Conservation (phyloP, 2,797 vertebrate species). For the Linurgus olivaceus region DNA sequence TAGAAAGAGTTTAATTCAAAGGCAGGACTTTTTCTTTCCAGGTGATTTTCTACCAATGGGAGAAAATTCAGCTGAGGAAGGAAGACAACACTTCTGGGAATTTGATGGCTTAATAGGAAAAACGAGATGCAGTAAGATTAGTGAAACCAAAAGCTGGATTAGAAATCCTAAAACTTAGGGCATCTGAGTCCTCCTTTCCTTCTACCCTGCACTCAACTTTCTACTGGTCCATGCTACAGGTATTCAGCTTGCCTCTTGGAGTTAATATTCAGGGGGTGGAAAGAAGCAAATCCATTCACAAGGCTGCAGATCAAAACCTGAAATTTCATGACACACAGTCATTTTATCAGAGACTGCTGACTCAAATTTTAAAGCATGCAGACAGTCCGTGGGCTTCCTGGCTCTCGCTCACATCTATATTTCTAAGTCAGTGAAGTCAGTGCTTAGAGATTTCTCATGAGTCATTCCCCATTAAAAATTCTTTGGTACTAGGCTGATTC, state of each 20-base stretch:
- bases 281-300: background rate
- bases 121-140: background rate
- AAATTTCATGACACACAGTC: background rate
- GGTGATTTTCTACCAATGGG: background rate
- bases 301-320: background rate
- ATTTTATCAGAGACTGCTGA: background rate
- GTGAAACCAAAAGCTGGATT: background rate
- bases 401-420: background rate
- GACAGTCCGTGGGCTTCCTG: background rate
- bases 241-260: background rate
- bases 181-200: background rate
- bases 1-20: background rate
- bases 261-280: background rate
- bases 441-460: background rate
- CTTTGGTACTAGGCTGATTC: background rate
- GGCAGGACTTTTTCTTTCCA: background rate
- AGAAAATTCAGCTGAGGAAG: background rate
- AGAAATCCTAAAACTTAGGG: background rate
- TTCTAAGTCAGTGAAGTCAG: background rate
- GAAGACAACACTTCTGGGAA: background rate
- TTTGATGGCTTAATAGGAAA: background rate
- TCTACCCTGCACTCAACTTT: background rate
- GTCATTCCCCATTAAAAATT: slow-evolving; percentile 17
- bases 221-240: background rate
- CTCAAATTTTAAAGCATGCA: slow-evolving; percentile 22